Conservation (phyloP, 2,797 vertebrate species). For the Esox lucius region DNA sequence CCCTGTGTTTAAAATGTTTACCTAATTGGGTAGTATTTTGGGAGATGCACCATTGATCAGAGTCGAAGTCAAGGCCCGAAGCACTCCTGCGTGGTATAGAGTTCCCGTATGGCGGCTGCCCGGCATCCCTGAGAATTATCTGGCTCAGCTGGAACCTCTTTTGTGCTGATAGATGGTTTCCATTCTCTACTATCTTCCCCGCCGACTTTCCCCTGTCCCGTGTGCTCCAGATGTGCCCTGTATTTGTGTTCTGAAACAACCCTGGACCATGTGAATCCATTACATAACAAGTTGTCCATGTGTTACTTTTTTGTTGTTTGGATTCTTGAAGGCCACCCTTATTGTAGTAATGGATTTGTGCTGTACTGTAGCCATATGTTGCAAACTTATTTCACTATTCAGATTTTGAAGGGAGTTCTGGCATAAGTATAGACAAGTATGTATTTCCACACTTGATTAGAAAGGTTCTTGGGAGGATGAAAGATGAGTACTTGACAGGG, state of each 20-base stretch:
- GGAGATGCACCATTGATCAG: not conserved
- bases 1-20: not conserved
- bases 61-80: not conserved
- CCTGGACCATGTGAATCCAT: conserved; percentile 38
- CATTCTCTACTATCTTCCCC: conserved; percentile 1
- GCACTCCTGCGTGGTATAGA: not conserved
- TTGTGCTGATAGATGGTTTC: not conserved
- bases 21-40: conserved; percentile 1
- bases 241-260: conserved; percentile 23
- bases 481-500: conserved; percentile 13
- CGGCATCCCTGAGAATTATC: not conserved
- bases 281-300: conserved; percentile 36
- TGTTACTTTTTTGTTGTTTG: conserved; percentile 39
- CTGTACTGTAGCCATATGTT: conserved; percentile 23
- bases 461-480: conserved; percentile 27
- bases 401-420: conserved; percentile 34
- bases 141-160: conserved; percentile 5
- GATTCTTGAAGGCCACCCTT: conserved; percentile 34
- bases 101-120: not conserved
- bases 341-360: conserved; percentile 34
- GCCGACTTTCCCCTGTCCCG: not conserved
- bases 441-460: conserved; percentile 37
- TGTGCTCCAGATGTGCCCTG: conserved; percentile 36
- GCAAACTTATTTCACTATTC: conserved; percentile 31
- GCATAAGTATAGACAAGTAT: conserved; percentile 43